phyloP scores from a whole-genome alignment of 2,113 vertebrate genomes.

The Columba livia region DNA sequence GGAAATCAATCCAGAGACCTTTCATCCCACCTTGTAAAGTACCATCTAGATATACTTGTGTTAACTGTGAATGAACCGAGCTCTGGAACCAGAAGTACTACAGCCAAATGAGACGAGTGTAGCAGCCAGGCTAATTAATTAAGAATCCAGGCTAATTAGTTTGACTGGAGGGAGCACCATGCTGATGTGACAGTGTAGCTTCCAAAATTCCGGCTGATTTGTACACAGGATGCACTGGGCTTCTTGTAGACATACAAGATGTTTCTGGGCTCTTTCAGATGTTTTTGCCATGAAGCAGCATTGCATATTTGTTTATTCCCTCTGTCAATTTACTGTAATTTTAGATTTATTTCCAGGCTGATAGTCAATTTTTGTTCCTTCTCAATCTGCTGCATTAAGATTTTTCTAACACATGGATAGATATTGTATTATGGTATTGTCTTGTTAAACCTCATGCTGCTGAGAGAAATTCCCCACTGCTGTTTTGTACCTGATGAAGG shows the following conservation, averaged over 20 bases:
- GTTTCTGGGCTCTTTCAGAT: neutral
- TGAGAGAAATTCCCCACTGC: neutral
- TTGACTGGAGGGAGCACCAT: neutral
- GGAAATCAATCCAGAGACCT: neutral
- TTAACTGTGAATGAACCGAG: neutral
- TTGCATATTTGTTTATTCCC: neutral
- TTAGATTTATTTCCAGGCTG: neutral
- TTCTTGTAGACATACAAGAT: neutral
- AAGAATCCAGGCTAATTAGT: constrained; percentile 8
- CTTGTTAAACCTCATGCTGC: neutral
- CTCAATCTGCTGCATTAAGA: neutral
- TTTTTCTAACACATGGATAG: neutral
- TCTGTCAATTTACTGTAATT: neutral
- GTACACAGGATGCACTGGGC: neutral
- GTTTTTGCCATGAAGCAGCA: neutral
- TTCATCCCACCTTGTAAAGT: neutral
- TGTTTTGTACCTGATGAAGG: neutral
- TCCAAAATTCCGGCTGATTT: neutral
- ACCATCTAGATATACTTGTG: neutral
- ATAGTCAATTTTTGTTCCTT: neutral
- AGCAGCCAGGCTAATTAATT: neutral
- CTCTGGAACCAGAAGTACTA: neutral
- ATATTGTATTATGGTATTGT: neutral
- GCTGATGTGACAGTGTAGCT: neutral
- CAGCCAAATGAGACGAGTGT: neutral